Percentiles rank a stretch among this genome's conserved stretches.
These are phyloP conservation scores for Bombus difficillimus DNA, from an alignment of 1,140 invertebrate species.

Conservation along the genomic window DNA sequence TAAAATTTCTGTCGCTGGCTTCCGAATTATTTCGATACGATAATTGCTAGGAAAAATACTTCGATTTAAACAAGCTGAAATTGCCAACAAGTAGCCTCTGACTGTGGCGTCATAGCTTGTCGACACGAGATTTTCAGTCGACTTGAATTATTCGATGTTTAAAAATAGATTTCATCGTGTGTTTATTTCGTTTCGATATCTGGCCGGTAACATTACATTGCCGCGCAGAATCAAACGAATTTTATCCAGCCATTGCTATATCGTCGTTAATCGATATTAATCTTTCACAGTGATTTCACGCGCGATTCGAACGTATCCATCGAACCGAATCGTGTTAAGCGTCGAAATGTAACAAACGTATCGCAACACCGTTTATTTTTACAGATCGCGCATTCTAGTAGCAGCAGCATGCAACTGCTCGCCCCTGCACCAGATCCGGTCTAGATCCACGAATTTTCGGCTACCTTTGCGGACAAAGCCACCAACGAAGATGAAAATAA, in stretches of 20 bases:
- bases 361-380: slow-evolving; percentile 44
- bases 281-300: neutral
- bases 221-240: neutral
- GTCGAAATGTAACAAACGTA: neutral
- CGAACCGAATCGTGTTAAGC: neutral
- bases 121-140: too few species aligned
- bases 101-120: too few species aligned
- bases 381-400: slow-evolving; percentile 82
- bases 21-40: too few species aligned
- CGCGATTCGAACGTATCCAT: neutral
- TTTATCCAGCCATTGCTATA: neutral
- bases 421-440: slow-evolving; percentile 82
- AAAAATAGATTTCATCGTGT: too few species aligned
- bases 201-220: neutral
- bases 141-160: too few species aligned
- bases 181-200: too few species aligned
- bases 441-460: slow-evolving; percentile 64
- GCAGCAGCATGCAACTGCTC: slow-evolving; percentile 83
- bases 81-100: too few species aligned
- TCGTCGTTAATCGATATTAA: neutral
- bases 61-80: too few species aligned
- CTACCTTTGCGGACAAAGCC: neutral
- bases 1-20: too few species aligned
- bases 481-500: neutral
- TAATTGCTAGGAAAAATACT: too few species aligned